Percentiles rank a stretch among this genome's conserved stretches.
phyloP scores from a whole-genome alignment of 2,113 vertebrate genomes.

The Herpetotheres cachinnans region DNA sequence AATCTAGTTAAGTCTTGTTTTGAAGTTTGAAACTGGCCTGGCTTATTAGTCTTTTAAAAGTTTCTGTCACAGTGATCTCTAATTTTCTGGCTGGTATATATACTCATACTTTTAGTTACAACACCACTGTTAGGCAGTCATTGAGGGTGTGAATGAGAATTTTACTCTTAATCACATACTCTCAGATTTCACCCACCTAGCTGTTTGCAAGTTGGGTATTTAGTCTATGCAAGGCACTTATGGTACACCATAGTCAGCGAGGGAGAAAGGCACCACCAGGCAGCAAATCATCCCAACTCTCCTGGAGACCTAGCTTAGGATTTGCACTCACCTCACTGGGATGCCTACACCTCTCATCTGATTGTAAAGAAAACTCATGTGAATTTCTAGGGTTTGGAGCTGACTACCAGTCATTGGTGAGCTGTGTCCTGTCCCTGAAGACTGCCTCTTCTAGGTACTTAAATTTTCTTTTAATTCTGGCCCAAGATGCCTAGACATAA shows the following conservation, averaged over 20 bases:
- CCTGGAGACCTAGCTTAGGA: not conserved
- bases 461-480: not conserved
- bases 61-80: not conserved
- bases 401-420: not conserved
- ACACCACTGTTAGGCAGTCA: not conserved
- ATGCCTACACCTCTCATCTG: not conserved
- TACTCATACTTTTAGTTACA: not conserved
- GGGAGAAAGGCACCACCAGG: not conserved
- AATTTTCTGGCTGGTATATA: not conserved
- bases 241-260: not conserved
- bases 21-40: not conserved
- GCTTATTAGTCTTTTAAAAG: not conserved
- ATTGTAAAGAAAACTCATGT: not conserved
- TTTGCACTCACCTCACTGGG: not conserved
- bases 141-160: not conserved
- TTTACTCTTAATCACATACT: not conserved
- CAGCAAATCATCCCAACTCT: not conserved
- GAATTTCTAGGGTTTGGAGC: not conserved
- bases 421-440: not conserved
- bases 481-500: not conserved
- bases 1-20: not conserved
- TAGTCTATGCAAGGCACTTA: not conserved
- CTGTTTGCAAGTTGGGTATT: not conserved
- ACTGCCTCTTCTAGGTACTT: not conserved
- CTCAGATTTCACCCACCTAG: not conserved